A percentile compares a stretch with the other conserved stretches of the same genome.
phyloP scores from a whole-genome alignment of 2,113 vertebrate species.

The Mola mola region DNA sequence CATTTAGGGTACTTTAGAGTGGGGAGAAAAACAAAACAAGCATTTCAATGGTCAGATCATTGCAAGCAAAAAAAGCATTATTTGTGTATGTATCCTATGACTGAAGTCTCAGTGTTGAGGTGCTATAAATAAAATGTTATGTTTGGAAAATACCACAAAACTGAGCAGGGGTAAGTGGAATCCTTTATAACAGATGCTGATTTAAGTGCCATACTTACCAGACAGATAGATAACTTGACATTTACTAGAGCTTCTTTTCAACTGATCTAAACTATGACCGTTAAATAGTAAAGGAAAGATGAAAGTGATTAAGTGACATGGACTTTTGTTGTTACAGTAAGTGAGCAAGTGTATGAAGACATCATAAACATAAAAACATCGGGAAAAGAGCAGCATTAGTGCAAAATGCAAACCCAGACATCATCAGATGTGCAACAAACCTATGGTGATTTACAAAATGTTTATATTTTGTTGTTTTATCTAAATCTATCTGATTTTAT shows the following conservation, averaged over 20 bases:
- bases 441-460: too few species aligned
- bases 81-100: constrained; percentile 24
- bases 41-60: constrained; percentile 69
- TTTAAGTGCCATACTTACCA: constrained; percentile 56
- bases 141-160: constrained; percentile 14
- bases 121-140: constrained; percentile 1
- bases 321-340: not conserved
- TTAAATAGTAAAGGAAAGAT: too few species aligned
- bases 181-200: not conserved
- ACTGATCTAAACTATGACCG: too few species aligned
- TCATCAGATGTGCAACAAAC: not conserved
- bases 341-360: not conserved
- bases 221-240: constrained; percentile 10
- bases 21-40: constrained; percentile 77
- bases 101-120: not conserved
- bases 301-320: too few species aligned
- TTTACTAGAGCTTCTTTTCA: too few species aligned
- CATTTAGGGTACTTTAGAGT: constrained; percentile 85
- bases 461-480: too few species aligned
- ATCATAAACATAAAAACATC: not conserved
- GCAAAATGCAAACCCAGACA: not conserved
- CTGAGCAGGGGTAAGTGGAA: constrained; percentile 8
- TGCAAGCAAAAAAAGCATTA: constrained; percentile 36
- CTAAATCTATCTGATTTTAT: too few species aligned
- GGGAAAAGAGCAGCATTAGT: too few species aligned